Conservation (phyloP, 2,113 vertebrate species). For the Gymnocephalus cernua region DNA sequence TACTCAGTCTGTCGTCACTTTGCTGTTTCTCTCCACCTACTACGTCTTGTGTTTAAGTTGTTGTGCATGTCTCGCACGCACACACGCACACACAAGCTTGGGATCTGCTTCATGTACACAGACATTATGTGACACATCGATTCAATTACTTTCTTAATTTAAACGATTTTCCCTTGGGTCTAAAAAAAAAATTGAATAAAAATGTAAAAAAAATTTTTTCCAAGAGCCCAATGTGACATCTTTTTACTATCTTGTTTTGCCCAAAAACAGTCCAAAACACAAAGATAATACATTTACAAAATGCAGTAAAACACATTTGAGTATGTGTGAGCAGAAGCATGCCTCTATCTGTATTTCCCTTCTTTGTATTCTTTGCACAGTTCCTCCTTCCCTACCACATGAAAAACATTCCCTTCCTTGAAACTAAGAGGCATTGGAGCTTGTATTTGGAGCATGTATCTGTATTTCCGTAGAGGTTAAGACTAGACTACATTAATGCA, state of each 20-base stretch:
- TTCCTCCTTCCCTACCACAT: not conserved
- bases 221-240: not conserved
- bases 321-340: not conserved
- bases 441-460: no score
- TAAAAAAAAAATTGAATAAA: not conserved
- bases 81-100: not conserved
- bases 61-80: constrained; percentile 1
- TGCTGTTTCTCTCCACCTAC: not conserved
- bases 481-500: constrained; percentile 5
- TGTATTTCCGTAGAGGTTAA: not conserved
- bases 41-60: constrained; percentile 6
- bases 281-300: not conserved
- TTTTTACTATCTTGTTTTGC: not conserved
- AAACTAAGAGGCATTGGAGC: not conserved
- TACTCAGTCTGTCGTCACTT: not conserved
- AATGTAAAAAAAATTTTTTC: not conserved
- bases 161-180: not conserved
- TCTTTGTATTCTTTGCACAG: constrained; percentile 21
- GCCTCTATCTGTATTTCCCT: not conserved
- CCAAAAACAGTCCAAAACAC: not conserved
- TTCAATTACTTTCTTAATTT: not conserved
- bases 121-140: not conserved
- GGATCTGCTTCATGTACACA: not conserved
- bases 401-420: not conserved
- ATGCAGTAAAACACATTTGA: not conserved